phyloP scores from a whole-genome alignment of 2,113 vertebrate genomes.

The Fregetta grallaria region DNA sequence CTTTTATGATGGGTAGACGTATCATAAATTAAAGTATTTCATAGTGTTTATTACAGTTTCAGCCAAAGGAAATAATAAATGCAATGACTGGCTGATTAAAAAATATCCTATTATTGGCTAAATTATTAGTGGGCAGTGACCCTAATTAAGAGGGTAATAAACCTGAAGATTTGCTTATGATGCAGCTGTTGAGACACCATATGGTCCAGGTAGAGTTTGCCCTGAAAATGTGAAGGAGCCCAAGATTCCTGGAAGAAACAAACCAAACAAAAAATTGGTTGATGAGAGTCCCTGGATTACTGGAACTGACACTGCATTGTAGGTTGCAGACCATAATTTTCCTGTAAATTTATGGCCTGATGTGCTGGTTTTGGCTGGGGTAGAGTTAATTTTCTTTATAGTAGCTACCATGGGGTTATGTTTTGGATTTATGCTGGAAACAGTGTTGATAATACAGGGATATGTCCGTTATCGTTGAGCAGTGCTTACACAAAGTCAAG shows the following conservation, averaged over 20 bases:
- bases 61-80: conserved; percentile 77
- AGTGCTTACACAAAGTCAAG: too few species aligned
- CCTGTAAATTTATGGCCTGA: conserved; percentile 13
- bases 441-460: too few species aligned
- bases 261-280: background rate
- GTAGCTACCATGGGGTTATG: too few species aligned
- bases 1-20: conserved; percentile 61
- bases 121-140: conserved; percentile 77
- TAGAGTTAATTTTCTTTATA: too few species aligned
- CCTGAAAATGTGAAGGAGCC: background rate
- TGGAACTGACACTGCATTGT: conserved; percentile 12
- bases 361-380: too few species aligned
- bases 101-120: conserved; percentile 71
- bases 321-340: background rate
- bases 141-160: conserved; percentile 78
- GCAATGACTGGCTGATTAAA: conserved; percentile 70
- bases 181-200: conserved; percentile 58
- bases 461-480: too few species aligned
- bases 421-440: too few species aligned
- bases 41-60: conserved; percentile 71
- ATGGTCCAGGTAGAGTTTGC: conserved; percentile 47
- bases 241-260: background rate
- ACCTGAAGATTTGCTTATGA: conserved; percentile 64
- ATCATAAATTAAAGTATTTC: conserved; percentile 72
- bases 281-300: background rate